These are phyloP conservation scores for Spinus olivaceus DNA, from an alignment of 2,797 vertebrate genomes.

Conservation along the genomic window DNA sequence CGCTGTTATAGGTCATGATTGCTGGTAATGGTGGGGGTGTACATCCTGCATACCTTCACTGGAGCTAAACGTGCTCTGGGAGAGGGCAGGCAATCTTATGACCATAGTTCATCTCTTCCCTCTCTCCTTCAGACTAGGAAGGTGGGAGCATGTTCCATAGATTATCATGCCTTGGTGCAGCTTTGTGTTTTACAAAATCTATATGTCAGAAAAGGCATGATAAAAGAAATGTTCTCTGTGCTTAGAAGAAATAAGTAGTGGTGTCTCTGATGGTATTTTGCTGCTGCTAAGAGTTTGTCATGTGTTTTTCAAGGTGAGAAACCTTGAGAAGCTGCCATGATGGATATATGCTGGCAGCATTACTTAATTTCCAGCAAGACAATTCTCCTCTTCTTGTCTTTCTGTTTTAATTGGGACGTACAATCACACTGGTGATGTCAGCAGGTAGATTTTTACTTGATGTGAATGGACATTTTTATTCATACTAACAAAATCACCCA, in stretches of 20 bases:
- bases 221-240: background rate
- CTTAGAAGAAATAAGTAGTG: background rate
- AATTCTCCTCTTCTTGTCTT: background rate
- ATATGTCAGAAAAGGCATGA: background rate
- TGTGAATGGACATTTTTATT: background rate
- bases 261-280: background rate
- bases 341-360: background rate
- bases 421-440: background rate
- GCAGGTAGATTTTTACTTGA: background rate
- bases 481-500: background rate
- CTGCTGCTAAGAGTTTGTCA: background rate
- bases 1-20: background rate
- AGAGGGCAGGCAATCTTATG: background rate
- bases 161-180: background rate
- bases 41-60: background rate
- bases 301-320: background rate
- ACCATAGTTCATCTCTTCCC: background rate
- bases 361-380: background rate
- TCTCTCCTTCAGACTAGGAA: background rate
- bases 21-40: background rate
- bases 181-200: background rate
- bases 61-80: background rate
- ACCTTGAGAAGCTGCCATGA: background rate
- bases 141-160: background rate
- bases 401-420: background rate